phyloP scores from a whole-genome alignment of 2,888 invertebrate genomes.

The Ophonus ardosiacus region DNA sequence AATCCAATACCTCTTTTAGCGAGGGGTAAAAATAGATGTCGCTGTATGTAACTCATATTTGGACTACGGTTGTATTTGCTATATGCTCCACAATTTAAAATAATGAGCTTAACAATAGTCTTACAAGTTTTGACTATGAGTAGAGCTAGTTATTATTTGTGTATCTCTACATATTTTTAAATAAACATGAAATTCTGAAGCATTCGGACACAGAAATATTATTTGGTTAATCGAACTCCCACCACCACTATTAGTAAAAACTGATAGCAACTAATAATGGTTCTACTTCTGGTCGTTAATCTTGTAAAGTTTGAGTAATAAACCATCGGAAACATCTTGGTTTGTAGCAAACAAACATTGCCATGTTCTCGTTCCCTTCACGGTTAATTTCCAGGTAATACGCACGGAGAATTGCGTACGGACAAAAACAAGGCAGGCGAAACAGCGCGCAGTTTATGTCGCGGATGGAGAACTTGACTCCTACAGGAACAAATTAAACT shows the following conservation, averaged over 20 bases:
- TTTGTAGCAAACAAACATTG: slow-evolving; percentile 48
- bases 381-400: slow-evolving; percentile 74
- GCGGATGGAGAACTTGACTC: slow-evolving; percentile 60
- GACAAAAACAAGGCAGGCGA: slow-evolving; percentile 52
- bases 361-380: slow-evolving; percentile 68
- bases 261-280: neutral
- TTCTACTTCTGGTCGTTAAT: neutral
- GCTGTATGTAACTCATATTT: no score
- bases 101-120: no score
- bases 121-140: no score
- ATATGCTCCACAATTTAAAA: no score
- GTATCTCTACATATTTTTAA: no score
- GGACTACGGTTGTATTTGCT: no score
- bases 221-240: no score
- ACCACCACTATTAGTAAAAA: neutral
- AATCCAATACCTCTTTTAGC: no score
- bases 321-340: slow-evolving; percentile 42
- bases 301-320: slow-evolving; percentile 3
- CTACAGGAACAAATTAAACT: slow-evolving; percentile 72
- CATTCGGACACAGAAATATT: no score
- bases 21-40: no score
- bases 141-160: no score
- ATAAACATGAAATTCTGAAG: no score
- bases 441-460: slow-evolving; percentile 50
- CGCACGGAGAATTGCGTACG: slow-evolving; percentile 71